Percentiles rank a stretch among this genome's conserved stretches.
These are phyloP conservation scores for Chouioia cunea DNA, from an alignment of 2,888 invertebrate genomes.

Conservation along the genomic window DNA sequence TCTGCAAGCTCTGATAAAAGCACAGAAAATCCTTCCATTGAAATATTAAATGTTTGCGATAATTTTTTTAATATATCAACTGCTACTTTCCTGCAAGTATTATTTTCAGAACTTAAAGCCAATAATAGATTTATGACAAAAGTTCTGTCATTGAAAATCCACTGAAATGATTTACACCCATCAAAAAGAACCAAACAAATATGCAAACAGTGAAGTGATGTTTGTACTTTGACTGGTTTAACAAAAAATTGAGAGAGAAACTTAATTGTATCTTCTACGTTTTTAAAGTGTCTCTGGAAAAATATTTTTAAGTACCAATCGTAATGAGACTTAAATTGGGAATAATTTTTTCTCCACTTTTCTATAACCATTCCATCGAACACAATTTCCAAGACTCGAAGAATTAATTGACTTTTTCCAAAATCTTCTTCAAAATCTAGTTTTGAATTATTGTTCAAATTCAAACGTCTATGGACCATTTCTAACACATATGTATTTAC, in stretches of 20 bases:
- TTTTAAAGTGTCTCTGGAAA: conserved; percentile 61
- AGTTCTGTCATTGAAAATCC: conserved; percentile 59
- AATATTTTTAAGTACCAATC: conserved; percentile 64
- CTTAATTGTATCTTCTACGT: conserved; percentile 55
- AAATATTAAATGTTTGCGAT: conserved; percentile 67
- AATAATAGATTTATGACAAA: conserved; percentile 71
- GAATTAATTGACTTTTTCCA: conserved; percentile 57
- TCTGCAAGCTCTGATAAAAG: conserved; percentile 70
- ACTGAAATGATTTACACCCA: conserved; percentile 55
- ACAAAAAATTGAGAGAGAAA: conserved; percentile 62
- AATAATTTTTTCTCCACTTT: conserved; percentile 30
- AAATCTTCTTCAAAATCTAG: conserved; percentile 60
- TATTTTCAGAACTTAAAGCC: conserved; percentile 72
- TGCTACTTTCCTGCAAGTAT: conserved; percentile 72
- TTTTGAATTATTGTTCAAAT: conserved; percentile 56
- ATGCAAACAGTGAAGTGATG: conserved; percentile 59
- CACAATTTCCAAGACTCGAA: conserved; percentile 60
- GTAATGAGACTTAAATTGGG: conserved; percentile 56
- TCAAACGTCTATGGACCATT: conserved; percentile 63
- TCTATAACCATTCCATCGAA: conserved; percentile 57
- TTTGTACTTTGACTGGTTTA: conserved; percentile 57
- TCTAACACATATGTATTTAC: conserved; percentile 64
- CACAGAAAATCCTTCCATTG: conserved; percentile 54
- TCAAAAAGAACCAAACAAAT: conserved; percentile 67
- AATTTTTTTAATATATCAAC: conserved; percentile 71